Base-by-base conservation (phyloP, 2,888 invertebrate species). In the Temnothorax unifasciatus region DNA sequence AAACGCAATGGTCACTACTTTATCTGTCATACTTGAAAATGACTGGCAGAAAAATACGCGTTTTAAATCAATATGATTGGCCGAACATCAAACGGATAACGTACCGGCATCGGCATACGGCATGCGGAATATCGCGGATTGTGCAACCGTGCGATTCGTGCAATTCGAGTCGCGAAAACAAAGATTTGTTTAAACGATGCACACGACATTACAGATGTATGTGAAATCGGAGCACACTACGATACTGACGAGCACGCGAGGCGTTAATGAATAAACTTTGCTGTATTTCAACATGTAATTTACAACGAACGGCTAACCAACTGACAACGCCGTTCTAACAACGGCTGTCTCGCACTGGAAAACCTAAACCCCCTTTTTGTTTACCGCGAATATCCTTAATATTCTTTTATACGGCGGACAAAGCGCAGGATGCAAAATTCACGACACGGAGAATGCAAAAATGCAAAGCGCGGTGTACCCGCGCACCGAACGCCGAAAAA, bases 291-390 rank as follows among this genome's bases (percentile, higher is more conserved):
- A 18, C 84, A 68, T 13, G 64, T 81, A 87, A 88, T 90, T 90
- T 54, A 82, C 87, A 69, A 38, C 18, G 18, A 13, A 29, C 66
- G 64, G 86, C 91, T 90, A 90, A 90, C 85, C 81, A 86, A 59
- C 50, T 89, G 77, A 69, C 88, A 81, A 73, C 76, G 83, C 63
- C 83, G 61, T 87, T 82, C 88, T 90, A 90, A 90, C 76, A 85
- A 77, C 83, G 84, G 75, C 71, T 76, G 82, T 74, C 71, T 76
- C 82, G 82, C 86, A 76, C 83, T 82, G 34, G 73, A 64, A 75
- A 85, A 85, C 44, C 71, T 66, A 76, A 73, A 86, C 90, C 73
- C 71, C 54, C 79, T 69, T 85, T 85, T 83, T 84, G 82, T 87
- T 88, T 84, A 85, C 71, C 54, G 71, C 83, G 77, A 82, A 82